phyloP scores from a whole-genome alignment of 2,797 vertebrate species.

The Silurus aristotelis region DNA sequence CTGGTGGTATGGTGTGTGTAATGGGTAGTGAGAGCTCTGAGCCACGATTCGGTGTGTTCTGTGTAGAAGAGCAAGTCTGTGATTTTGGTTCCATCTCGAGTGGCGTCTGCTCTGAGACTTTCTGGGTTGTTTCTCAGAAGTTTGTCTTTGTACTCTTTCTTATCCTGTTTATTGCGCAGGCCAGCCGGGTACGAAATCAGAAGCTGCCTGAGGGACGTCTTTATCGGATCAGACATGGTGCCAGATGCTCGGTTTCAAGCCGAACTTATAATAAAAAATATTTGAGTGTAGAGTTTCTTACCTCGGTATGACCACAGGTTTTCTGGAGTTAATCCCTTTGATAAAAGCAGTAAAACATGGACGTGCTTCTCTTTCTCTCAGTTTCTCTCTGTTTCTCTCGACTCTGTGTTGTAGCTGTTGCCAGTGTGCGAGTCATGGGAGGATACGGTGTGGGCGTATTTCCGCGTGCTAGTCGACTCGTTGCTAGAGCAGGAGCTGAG shows the following conservation, averaged over 20 bases:
- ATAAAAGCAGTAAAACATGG: background rate
- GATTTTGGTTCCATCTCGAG: background rate
- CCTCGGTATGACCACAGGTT: background rate
- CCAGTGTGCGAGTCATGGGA: conserved; percentile 97
- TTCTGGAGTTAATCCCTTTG: no score
- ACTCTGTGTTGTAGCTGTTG: conserved; percentile 74
- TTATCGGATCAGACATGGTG: background rate
- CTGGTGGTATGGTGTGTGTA: no score
- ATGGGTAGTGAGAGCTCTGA: background rate
- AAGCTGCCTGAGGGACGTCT: rapidly evolving
- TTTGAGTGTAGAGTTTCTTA: background rate
- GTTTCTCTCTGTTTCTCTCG: background rate
- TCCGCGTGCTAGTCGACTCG: conserved; percentile 93
- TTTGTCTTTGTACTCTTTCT: background rate
- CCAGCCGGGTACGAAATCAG: background rate
- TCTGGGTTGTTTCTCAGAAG: background rate
- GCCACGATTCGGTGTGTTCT: background rate
- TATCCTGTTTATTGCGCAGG: background rate
- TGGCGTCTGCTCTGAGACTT: background rate
- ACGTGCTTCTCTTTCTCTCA: background rate
- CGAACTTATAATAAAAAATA: background rate
- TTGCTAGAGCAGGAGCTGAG: conserved; percentile 92
- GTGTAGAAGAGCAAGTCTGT: background rate
- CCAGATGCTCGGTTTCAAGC: background rate
- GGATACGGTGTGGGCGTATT: conserved; percentile 94